These are phyloP conservation scores for Pheosia gnoma DNA, from an alignment of 2,888 invertebrate species.

Conservation along the genomic window DNA sequence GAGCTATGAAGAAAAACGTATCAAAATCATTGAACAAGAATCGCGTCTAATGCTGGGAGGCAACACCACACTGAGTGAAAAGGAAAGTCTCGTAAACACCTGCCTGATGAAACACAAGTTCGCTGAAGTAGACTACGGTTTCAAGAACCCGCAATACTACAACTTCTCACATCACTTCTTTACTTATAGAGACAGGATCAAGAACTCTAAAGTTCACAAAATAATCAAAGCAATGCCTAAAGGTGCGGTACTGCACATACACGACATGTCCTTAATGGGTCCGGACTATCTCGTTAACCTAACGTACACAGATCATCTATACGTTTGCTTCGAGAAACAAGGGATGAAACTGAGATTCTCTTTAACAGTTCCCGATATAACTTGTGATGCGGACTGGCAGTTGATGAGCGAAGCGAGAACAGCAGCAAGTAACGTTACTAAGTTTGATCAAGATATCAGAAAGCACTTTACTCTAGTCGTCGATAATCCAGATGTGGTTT, in stretches of 20 bases:
- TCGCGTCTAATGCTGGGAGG: constrained; percentile 76
- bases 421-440: constrained; percentile 58
- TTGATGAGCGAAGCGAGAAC: constrained; percentile 72
- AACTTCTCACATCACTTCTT: constrained; percentile 88
- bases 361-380: constrained; percentile 40
- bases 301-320: constrained; percentile 85
- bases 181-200: constrained; percentile 82
- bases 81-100: constrained; percentile 81
- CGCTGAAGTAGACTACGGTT: constrained; percentile 80
- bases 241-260: constrained; percentile 88
- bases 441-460: constrained; percentile 81
- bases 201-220: constrained; percentile 85
- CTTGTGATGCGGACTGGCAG: constrained; percentile 70
- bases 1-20: constrained; percentile 56
- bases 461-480: constrained; percentile 83
- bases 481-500: constrained; percentile 69
- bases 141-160: constrained; percentile 81
- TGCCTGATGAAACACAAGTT: constrained; percentile 85
- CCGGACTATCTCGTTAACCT: constrained; percentile 86
- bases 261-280: constrained; percentile 86
- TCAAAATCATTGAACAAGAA: constrained; percentile 76
- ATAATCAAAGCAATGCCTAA: constrained; percentile 89
- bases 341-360: constrained; percentile 55
- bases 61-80: constrained; percentile 67
- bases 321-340: constrained; percentile 69